Percentiles rank a stretch among this genome's conserved stretches.
phyloP scores from a whole-genome alignment of 2,113 vertebrate species.

The Notiomystis cincta region DNA sequence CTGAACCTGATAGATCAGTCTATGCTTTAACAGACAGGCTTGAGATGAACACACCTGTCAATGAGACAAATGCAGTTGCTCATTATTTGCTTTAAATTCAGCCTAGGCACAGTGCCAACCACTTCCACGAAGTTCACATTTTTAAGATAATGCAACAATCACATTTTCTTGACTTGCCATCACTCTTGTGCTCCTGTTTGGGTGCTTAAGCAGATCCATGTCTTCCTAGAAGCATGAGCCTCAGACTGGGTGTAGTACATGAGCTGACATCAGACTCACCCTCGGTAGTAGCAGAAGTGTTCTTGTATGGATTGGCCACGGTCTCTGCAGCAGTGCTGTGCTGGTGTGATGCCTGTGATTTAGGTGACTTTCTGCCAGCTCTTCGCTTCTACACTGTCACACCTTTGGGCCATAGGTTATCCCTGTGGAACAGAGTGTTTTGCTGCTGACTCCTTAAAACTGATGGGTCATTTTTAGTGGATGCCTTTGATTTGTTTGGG shows the following conservation, averaged over 20 bases:
- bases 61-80: not conserved
- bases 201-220: not conserved
- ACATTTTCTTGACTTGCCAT: not conserved
- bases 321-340: not conserved
- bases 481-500: not conserved
- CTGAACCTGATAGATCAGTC: not conserved
- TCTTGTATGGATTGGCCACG: not conserved
- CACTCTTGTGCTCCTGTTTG: not conserved
- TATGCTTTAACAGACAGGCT: not conserved
- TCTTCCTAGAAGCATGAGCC: not conserved
- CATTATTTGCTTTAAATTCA: not conserved
- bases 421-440: not conserved
- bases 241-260: not conserved
- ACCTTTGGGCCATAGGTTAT: not conserved
- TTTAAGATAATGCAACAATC: not conserved
- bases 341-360: not conserved
- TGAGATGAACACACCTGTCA: not conserved
- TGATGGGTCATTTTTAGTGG: not conserved
- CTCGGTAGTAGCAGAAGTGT: not conserved
- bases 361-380: not conserved
- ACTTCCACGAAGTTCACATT: not conserved
- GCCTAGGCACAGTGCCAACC: not conserved
- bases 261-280: not conserved
- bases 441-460: not conserved
- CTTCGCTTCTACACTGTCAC: accelerated